A percentile compares a stretch with the other conserved stretches of the same genome.
Conservation (phyloP, 1,140 invertebrate species). For the Goniozus legneri region DNA sequence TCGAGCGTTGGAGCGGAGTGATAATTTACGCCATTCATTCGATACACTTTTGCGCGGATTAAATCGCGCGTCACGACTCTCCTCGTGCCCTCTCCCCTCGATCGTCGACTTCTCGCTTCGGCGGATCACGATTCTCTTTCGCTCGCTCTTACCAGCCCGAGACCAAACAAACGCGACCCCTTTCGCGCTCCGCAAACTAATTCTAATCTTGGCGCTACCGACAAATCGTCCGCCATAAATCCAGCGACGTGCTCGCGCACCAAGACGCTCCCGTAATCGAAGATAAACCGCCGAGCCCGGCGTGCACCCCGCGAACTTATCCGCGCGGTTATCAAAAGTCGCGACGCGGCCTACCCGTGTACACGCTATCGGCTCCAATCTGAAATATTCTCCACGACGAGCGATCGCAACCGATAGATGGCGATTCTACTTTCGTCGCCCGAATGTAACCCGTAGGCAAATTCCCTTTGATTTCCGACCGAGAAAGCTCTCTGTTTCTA, state of each 20-base stretch:
- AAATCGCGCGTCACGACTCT: no score
- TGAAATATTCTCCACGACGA: conserved; percentile 9
- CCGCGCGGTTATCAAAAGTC: no score
- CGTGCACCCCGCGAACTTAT: conserved; percentile 2
- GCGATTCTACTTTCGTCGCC: no score
- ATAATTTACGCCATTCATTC: no score
- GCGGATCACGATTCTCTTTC: not conserved
- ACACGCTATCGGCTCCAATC: no score
- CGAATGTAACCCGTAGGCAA: no score
- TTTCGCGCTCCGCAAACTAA: conserved; percentile 42
- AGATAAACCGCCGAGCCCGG: conserved; percentile 37
- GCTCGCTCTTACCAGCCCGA: conserved; percentile 23
- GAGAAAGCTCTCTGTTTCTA: no score
- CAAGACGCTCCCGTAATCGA: conserved; percentile 44
- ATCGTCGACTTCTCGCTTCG: conserved; percentile 16
- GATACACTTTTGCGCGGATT: no score
- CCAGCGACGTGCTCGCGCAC: conserved; percentile 22
- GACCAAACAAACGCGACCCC: conserved; percentile 33
- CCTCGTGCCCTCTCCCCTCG: no score
- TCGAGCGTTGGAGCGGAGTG: no score
- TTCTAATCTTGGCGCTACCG: conserved; percentile 48
- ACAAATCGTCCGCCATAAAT: conserved; percentile 55
- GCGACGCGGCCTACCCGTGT: no score
- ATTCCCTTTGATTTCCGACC: no score
- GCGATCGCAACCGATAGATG: conserved; percentile 7